Base-by-base conservation (phyloP, 2,113 vertebrate species). In the Desmodus rotundus region DNA sequence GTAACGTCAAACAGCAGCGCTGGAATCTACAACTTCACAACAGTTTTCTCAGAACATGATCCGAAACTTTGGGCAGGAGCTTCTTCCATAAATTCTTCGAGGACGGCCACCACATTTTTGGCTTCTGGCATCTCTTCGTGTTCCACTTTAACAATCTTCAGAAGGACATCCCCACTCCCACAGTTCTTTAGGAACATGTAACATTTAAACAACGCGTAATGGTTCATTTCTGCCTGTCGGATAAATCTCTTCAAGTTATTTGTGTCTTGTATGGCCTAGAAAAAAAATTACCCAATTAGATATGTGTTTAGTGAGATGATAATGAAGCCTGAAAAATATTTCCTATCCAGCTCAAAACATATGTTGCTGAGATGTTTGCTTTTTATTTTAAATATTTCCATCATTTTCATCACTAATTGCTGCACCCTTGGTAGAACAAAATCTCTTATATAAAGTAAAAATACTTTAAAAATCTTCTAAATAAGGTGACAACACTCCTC, bases 191-290 rank as follows among this genome's bases (percentile, higher is more conserved):
- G 99, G 98, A 99, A 99, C 97, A 99, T 98, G 95, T 98, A 99
- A 98, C 99, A 99, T 97, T 99, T 99, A 98, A 99, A 99, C 96
- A 99, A 96, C 67, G 99, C 99, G 0, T 99, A 99, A 98, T 99
- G 99, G 98, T 99, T 99, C 99, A 99, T 99, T 98, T 99, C 99
- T 0, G 99, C 99, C 98, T 99, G 99, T 0, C 99, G 99, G 98
- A 99, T 99, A 77, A 99, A 99, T 61, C 99, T 99, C 98, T 99
- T 99, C 98, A 99, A 98, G 98, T 99, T 99, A 99, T 99, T 99
- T 98, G 99, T 99, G 97, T 99, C 99, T 98, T 99, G 99, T 90
- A 99, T 99, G 80, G 99, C 99, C 99, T 99, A 98, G 24, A 78
- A 86, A 92, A 92, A 85, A 97, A 50, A 98, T 95, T 1, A 92